Conservation (phyloP, 1,140 invertebrate species). For the Cataglyphis hispanica region DNA sequence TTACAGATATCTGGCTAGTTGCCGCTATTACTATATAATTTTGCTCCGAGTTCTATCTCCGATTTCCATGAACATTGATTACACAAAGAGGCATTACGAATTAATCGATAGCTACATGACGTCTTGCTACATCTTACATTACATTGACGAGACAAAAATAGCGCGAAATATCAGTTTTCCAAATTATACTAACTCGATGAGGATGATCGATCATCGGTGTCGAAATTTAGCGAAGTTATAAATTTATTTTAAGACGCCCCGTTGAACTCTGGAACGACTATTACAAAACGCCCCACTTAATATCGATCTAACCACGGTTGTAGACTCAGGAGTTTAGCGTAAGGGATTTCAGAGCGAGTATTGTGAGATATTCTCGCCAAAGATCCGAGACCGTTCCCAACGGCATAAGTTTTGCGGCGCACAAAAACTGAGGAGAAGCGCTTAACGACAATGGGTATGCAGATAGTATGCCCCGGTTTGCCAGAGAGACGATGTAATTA, state of each 20-base stretch:
- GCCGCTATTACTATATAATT: slow-evolving; percentile 18
- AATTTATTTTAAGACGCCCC: slow-evolving; percentile 48
- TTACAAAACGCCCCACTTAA: slow-evolving; percentile 48
- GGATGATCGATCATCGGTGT: slow-evolving; percentile 34
- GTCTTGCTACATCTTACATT: slow-evolving; percentile 9
- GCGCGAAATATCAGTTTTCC: slow-evolving; percentile 36
- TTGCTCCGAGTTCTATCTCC: background rate
- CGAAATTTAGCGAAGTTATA: slow-evolving; percentile 54
- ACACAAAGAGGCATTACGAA: background rate
- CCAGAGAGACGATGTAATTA: slow-evolving; percentile 60
- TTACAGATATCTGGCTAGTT: background rate
- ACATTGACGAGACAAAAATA: slow-evolving; percentile 33
- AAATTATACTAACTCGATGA: slow-evolving; percentile 42
- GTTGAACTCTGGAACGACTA: slow-evolving; percentile 31
- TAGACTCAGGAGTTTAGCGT: background rate
- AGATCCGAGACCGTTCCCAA: slow-evolving; percentile 35
- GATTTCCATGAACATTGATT: background rate
- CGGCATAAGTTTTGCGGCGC: slow-evolving; percentile 35
- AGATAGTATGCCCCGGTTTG: slow-evolving; percentile 50
- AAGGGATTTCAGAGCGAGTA: slow-evolving; percentile 43
- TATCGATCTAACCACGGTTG: slow-evolving; percentile 40
- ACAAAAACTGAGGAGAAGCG: slow-evolving; percentile 51
- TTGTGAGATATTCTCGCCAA: slow-evolving; percentile 45
- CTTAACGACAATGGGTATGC: slow-evolving; percentile 64
- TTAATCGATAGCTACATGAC: slow-evolving; percentile 26